Percentiles rank a stretch among this genome's conserved stretches.
These are phyloP conservation scores for Alaudala cheleensis DNA, from an alignment of 2,113 vertebrate species.

Conservation along the genomic window DNA sequence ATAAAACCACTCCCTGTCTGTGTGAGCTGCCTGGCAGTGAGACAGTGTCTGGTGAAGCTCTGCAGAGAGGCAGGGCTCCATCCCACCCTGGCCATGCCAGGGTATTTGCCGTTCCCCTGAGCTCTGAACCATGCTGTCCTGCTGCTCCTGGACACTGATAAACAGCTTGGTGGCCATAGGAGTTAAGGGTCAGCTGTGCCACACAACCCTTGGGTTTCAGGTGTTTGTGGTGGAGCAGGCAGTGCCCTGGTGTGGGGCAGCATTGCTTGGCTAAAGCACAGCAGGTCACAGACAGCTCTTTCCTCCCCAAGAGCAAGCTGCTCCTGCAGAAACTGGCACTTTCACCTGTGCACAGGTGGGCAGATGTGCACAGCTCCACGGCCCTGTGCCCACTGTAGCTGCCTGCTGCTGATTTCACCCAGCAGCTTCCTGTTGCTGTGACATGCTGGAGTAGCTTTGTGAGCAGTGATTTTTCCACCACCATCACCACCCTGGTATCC, in stretches of 20 bases:
- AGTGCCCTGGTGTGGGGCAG: background rate
- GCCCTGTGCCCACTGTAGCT: background rate
- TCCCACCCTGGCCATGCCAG: background rate
- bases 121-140: background rate
- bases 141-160: rapidly evolving
- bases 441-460: background rate
- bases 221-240: rapidly evolving
- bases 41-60: background rate
- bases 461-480: background rate
- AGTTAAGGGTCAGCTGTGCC: background rate
- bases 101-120: background rate
- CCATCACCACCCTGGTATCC: background rate
- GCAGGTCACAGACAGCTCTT: background rate
- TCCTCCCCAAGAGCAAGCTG: background rate
- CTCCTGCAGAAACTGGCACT: background rate
- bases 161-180: rapidly evolving
- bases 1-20: background rate
- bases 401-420: background rate
- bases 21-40: background rate
- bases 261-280: background rate
- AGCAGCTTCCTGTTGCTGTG: background rate
- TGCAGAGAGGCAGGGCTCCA: background rate
- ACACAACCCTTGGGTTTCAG: background rate
- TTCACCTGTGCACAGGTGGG: rapidly evolving
- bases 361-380: background rate